Conservation (phyloP, 2,888 invertebrate species). For the Chrysopilus asiliformis region DNA sequence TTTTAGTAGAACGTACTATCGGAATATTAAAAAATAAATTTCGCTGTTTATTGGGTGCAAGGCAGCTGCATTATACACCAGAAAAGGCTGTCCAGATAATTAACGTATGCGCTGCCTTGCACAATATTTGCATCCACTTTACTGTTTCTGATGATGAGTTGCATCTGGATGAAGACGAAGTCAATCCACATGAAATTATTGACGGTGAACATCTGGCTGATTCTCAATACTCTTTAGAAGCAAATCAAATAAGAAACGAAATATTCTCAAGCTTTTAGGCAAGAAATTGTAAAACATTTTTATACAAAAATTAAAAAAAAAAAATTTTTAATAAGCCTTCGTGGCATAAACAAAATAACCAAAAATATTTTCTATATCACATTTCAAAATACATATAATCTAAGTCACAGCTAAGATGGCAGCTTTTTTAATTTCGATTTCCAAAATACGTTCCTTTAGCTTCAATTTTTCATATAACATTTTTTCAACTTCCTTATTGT, state of each 20-base stretch:
- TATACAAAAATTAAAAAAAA: too few relatives aligned
- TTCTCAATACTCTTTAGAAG: not conserved
- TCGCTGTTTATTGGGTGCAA: not conserved
- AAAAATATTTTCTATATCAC: too few relatives aligned
- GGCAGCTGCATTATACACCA: constrained; percentile 2
- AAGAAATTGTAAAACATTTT: too few relatives aligned
- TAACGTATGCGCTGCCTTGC: too few relatives aligned
- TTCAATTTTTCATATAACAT: too few relatives aligned
- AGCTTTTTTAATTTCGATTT: too few relatives aligned
- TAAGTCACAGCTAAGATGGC: too few relatives aligned
- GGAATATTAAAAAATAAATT: constrained; percentile 2
- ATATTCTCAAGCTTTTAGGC: not conserved
- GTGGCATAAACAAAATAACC: too few relatives aligned
- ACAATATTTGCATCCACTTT: not conserved
- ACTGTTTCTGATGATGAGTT: not conserved
- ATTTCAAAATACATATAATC: too few relatives aligned
- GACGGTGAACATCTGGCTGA: not conserved
- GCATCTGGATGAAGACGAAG: not conserved
- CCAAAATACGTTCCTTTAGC: too few relatives aligned
- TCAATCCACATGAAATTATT: not conserved
- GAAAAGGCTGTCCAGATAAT: not conserved
- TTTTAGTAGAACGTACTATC: not conserved
- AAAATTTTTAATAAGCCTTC: too few relatives aligned
- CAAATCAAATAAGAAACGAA: not conserved
- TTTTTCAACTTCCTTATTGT: too few relatives aligned